These are phyloP conservation scores for Bradysia coprophila DNA, from an alignment of 1,140 invertebrate species.

Conservation along the genomic window DNA sequence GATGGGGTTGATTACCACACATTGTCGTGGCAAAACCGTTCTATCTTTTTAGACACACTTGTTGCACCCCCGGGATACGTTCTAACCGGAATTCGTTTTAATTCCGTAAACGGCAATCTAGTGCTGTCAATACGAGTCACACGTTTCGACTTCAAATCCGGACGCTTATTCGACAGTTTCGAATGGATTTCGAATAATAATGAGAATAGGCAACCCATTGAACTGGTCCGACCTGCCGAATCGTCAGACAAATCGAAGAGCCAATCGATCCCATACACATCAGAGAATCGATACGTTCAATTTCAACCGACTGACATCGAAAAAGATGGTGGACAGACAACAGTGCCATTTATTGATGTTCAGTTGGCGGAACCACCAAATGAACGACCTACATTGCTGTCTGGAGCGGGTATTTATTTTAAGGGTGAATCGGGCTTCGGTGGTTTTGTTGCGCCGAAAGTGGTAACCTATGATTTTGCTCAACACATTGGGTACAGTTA, in stretches of 20 bases:
- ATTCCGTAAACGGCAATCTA: conserved; percentile 54
- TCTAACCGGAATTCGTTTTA: conserved; percentile 41
- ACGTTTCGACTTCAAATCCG: conserved; percentile 59
- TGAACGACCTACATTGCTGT: neutral
- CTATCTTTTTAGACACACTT: conserved; percentile 64
- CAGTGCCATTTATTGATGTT: neutral
- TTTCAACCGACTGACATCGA: neutral
- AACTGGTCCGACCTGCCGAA: conserved; percentile 40
- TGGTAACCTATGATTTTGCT: conserved; percentile 1
- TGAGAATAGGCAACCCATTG: conserved; percentile 43
- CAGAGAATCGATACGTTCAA: neutral
- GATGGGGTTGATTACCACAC: conserved; percentile 51
- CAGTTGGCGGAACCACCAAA: neutral
- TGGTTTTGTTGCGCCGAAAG: conserved; percentile 1
- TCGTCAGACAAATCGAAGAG: conserved; percentile 38
- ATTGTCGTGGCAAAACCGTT: conserved; percentile 50
- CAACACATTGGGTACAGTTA: too few species aligned
- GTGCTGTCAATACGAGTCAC: conserved; percentile 65
- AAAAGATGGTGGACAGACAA: neutral
- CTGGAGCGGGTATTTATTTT: neutral
- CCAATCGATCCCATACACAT: neutral
- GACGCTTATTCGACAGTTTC: conserved; percentile 35
- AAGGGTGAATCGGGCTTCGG: neutral
- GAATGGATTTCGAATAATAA: conserved; percentile 66
- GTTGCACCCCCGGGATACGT: conserved; percentile 43